Conservation (phyloP, 2,113 vertebrate species). For the Forbesichthys agassizii region DNA sequence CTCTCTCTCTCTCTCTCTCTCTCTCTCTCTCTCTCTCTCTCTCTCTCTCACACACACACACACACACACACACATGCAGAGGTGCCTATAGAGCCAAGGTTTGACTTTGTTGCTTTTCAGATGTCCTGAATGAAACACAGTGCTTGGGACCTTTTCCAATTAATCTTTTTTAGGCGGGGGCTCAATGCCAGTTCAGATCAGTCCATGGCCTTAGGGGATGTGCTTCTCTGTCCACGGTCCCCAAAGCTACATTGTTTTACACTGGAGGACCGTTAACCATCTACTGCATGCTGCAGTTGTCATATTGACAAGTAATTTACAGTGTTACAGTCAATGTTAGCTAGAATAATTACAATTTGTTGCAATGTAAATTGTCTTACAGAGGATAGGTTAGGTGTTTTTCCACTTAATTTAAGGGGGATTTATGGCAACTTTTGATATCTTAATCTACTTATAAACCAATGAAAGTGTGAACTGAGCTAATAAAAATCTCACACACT, state of each 20-base stretch:
- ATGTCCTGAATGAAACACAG: constrained; percentile 61
- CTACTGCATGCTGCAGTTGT: too few relatives aligned
- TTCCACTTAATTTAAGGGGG: too few relatives aligned
- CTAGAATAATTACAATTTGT: too few relatives aligned
- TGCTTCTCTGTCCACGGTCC: constrained; percentile 24
- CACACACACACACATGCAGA: neutral
- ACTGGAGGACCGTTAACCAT: neutral
- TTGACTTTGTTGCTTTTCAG: constrained; percentile 68
- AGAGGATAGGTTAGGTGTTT: too few relatives aligned
- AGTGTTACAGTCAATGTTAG: too few relatives aligned
- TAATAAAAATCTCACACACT: too few relatives aligned
- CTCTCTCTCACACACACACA: neutral
- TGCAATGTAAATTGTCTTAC: too few relatives aligned
- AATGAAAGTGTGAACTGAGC: too few relatives aligned
- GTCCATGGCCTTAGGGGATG: constrained; percentile 47
- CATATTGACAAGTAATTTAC: too few relatives aligned
- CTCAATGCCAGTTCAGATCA: constrained; percentile 53
- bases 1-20: neutral
- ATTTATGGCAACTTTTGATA: too few relatives aligned
- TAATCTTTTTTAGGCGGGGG: constrained; percentile 67
- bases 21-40: too few relatives aligned
- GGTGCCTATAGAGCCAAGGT: constrained; percentile 41
- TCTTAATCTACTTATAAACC: too few relatives aligned
- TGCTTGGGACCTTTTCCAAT: constrained; percentile 65
- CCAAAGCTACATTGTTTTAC: neutral